phyloP scores from a whole-genome alignment of 2,888 invertebrate species.

The Andrena dorsata region DNA sequence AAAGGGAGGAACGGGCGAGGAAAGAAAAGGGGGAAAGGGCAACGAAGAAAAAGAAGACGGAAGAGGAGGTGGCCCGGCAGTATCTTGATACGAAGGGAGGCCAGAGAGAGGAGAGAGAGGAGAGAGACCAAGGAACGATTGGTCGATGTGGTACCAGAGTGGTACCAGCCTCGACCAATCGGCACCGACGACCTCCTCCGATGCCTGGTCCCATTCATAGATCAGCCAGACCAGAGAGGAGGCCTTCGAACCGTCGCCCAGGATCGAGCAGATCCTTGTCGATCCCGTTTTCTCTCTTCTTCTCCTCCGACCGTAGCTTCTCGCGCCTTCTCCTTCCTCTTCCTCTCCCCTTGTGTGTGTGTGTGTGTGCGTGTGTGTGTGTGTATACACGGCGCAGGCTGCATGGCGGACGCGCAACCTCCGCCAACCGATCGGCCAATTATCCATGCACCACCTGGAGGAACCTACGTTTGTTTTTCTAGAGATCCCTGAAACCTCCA shows the following conservation, averaged over 20 bases:
- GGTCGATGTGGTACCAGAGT: constrained; percentile 72
- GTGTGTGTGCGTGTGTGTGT: background rate
- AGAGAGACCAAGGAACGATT: constrained; percentile 78
- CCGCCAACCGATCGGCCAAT: constrained; percentile 65
- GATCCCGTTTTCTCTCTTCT: constrained; percentile 63
- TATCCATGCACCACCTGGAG: constrained; percentile 71
- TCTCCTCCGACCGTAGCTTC: constrained; percentile 26
- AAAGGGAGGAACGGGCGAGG: constrained; percentile 41
- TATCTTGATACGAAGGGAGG: constrained; percentile 64
- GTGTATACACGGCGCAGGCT: constrained; percentile 18
- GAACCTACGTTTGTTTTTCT: constrained; percentile 31
- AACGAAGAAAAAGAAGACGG: constrained; percentile 65
- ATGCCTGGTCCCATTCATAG: constrained; percentile 78
- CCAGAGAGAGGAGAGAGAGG: constrained; percentile 78
- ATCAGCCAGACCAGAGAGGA: constrained; percentile 68
- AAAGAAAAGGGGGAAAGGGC: constrained; percentile 49
- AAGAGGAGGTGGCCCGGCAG: constrained; percentile 64
- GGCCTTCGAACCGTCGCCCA: constrained; percentile 67
- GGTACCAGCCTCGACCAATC: constrained; percentile 79
- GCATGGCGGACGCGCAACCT: constrained; percentile 67
- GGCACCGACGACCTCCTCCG: constrained; percentile 77
- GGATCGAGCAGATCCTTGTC: constrained; percentile 76
- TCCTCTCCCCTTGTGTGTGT: constrained; percentile 1
- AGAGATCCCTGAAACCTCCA: background rate
- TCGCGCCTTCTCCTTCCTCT: constrained; percentile 22